Conservation (phyloP, 2,797 vertebrate species). For the Eupleurogrammus muticus region DNA sequence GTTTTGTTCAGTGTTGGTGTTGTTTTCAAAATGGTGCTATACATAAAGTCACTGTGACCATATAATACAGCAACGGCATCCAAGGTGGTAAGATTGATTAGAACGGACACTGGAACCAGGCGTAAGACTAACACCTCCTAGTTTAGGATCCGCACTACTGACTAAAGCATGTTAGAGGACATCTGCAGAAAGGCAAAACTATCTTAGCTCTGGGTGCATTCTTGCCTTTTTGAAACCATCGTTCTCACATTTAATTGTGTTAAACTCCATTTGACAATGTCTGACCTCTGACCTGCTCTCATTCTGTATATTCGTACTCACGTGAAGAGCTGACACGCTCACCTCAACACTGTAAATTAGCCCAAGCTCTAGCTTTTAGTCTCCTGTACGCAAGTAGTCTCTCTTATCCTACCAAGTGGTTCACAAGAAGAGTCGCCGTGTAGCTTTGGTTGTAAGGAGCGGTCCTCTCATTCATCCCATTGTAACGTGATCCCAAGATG, state of each 20-base stretch:
- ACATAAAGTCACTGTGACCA: not conserved
- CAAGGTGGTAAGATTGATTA: slow-evolving; percentile 1
- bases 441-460: slow-evolving; percentile 81
- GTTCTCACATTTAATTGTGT: not conserved
- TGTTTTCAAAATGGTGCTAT: not conserved
- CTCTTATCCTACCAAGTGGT: not conserved
- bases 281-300: not conserved
- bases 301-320: not conserved
- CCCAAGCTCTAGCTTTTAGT: not conserved
- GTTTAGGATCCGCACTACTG: not conserved
- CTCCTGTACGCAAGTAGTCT: not conserved
- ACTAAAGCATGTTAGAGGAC: not conserved
- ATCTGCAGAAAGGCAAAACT: not conserved
- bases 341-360: not conserved
- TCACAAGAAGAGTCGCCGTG: slow-evolving; percentile 17
- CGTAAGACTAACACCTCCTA: not conserved
- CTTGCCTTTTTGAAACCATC: not conserved
- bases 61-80: not conserved
- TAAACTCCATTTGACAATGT: not conserved
- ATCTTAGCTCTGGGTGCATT: not conserved
- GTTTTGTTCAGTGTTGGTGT: not conserved
- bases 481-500: slow-evolving; percentile 64
- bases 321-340: not conserved
- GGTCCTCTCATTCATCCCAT: slow-evolving; percentile 78
- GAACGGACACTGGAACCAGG: not conserved